These are phyloP conservation scores for Conus canariensis DNA, from an alignment of 2,888 invertebrate species.

Conservation along the genomic window DNA sequence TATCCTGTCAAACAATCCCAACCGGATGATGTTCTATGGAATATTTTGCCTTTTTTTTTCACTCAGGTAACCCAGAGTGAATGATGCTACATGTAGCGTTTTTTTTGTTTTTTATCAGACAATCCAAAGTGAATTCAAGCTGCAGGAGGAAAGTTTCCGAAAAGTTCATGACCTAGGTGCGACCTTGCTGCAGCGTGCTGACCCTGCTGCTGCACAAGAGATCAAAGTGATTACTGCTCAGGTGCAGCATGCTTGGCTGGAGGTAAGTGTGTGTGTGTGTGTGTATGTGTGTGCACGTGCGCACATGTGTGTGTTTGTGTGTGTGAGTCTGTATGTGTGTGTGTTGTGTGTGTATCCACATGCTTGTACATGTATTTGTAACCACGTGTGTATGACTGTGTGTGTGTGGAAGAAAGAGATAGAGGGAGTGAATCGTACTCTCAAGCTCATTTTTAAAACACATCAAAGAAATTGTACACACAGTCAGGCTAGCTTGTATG, in stretches of 20 bases:
- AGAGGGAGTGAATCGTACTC: no score
- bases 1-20: no score
- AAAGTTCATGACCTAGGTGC: constrained; percentile 67
- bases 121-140: constrained; percentile 66
- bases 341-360: neutral
- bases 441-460: no score
- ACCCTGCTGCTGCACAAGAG: constrained; percentile 60
- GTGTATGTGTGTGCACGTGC: neutral
- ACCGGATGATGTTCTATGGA: no score
- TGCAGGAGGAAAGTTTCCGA: constrained; percentile 70
- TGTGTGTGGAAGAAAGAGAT: neutral
- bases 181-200: constrained; percentile 64
- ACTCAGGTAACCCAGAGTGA: no score
- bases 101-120: constrained; percentile 51
- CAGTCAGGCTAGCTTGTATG: no score
- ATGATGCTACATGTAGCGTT: no score
- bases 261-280: constrained; percentile 46
- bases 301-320: neutral
- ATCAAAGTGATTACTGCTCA: constrained; percentile 61
- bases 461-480: no score
- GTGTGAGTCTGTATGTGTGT: neutral
- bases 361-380: neutral
- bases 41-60: no score
- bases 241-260: constrained; percentile 65
- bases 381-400: neutral